Conservation (phyloP, 1,140 invertebrate species). For the Acromyrmex charruanus region DNA sequence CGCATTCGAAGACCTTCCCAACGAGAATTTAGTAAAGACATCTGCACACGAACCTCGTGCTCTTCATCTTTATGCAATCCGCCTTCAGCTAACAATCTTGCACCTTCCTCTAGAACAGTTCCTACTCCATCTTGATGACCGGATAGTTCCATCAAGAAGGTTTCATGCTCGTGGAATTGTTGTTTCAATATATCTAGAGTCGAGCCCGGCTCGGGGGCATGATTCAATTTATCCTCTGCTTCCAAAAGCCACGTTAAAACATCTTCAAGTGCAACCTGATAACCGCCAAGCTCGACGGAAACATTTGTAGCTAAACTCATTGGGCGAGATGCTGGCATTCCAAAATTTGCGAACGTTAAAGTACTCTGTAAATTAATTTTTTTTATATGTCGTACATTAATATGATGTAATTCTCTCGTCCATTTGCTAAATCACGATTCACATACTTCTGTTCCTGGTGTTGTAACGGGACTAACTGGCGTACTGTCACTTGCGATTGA, state of each 20-base stretch:
- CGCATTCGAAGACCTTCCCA: slow-evolving; percentile 94
- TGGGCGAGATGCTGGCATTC: slow-evolving; percentile 86
- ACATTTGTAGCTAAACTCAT: slow-evolving; percentile 90
- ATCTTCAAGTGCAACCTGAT: slow-evolving; percentile 94
- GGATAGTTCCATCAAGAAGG: slow-evolving; percentile 94
- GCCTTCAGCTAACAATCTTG: slow-evolving; percentile 91
- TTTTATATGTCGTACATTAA: background rate
- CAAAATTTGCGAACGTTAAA: slow-evolving; percentile 81
- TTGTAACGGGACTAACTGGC: slow-evolving; percentile 84
- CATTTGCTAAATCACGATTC: background rate
- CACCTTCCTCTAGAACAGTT: slow-evolving; percentile 94
- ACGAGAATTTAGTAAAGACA: slow-evolving; percentile 94
- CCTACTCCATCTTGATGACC: slow-evolving; percentile 95
- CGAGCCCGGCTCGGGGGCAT: slow-evolving; percentile 87
- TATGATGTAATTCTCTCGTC: background rate
- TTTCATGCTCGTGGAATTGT: slow-evolving; percentile 95
- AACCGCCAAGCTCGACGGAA: slow-evolving; percentile 92
- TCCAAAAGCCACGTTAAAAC: slow-evolving; percentile 95
- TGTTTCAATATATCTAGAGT: slow-evolving; percentile 91
- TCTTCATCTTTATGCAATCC: slow-evolving; percentile 92
- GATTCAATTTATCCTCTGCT: slow-evolving; percentile 93
- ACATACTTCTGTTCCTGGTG: slow-evolving; percentile 85
- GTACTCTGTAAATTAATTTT: slow-evolving; percentile 50
- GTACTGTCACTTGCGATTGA: slow-evolving; percentile 85
- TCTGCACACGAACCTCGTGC: slow-evolving; percentile 94